Evolutionary conservation across 2,888 invertebrate species (phyloP).

Genomic region (Chesias legatella): DNA sequence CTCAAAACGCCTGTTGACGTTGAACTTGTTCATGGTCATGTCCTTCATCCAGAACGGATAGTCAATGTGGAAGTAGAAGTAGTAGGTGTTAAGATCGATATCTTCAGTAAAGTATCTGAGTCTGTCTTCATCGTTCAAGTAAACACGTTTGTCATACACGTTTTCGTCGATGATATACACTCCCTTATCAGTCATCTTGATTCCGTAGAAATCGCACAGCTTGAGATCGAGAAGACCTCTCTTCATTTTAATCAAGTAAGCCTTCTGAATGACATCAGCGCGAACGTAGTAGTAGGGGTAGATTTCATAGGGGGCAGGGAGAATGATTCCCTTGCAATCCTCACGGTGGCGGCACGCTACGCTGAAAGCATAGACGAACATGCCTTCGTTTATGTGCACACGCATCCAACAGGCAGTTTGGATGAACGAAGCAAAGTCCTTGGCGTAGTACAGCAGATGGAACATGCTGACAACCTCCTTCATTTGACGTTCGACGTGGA

Average conservation of each 20-base stretch:
- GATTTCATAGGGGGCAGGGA: constrained; percentile 81
- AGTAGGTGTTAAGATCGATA: constrained; percentile 82
- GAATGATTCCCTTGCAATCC: constrained; percentile 70
- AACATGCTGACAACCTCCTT: constrained; percentile 75
- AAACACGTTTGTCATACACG: constrained; percentile 79
- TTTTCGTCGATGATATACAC: constrained; percentile 84
- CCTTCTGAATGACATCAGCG: constrained; percentile 82
- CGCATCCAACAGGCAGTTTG: constrained; percentile 77
- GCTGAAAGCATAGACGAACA: constrained; percentile 79
- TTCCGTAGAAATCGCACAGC: constrained; percentile 74
- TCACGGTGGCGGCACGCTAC: constrained; percentile 75
- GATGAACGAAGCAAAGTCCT: constrained; percentile 73
- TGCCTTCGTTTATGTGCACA: constrained; percentile 75
- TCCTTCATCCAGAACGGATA: constrained; percentile 83
- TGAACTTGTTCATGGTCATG: constrained; percentile 55
- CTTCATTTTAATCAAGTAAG: constrained; percentile 75
- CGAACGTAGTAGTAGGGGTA: constrained; percentile 85
- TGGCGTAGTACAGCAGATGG: constrained; percentile 76
- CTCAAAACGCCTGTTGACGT: constrained; percentile 67
- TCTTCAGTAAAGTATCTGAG: constrained; percentile 84
- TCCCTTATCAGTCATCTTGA: constrained; percentile 70
- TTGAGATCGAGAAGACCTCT: constrained; percentile 66
- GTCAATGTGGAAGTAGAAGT: constrained; percentile 81
- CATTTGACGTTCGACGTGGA: constrained; percentile 70
- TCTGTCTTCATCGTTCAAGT: constrained; percentile 76